Conservation (phyloP, 2,797 vertebrate species). For the Takifugu ocellatus region DNA sequence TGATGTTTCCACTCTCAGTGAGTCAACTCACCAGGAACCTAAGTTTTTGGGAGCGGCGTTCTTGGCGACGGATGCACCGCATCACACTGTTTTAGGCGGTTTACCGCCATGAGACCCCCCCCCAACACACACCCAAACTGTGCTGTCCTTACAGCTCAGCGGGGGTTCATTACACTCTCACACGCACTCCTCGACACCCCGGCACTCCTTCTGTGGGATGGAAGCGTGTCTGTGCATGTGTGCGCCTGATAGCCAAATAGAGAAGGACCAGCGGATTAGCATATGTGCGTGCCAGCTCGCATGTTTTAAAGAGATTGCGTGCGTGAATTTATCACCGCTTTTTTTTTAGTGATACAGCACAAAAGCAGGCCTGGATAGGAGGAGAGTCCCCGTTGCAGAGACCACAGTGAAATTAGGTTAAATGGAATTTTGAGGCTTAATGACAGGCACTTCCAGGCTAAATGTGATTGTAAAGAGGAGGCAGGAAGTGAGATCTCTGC, state of each 20-base stretch:
- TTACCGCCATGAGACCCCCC: not conserved
- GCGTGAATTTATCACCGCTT: constrained; percentile 9
- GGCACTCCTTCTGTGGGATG: constrained; percentile 27
- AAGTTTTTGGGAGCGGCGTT: too few relatives aligned
- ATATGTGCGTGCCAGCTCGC: constrained; percentile 25
- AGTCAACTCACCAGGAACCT: too few relatives aligned
- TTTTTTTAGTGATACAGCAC: constrained; percentile 18
- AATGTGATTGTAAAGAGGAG: constrained; percentile 14
- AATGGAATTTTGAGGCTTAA: constrained; percentile 20
- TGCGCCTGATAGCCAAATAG: constrained; percentile 10
- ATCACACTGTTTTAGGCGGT: constrained; percentile 13
- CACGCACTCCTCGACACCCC: constrained; percentile 28
- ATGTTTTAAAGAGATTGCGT: constrained; percentile 16
- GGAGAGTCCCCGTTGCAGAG: not conserved
- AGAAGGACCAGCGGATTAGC: constrained; percentile 21
- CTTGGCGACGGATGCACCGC: constrained; percentile 5
- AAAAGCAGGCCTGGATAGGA: constrained; percentile 6
- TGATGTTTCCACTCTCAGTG: too few relatives aligned
- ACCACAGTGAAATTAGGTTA: constrained; percentile 15
- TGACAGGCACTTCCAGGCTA: constrained; percentile 7
- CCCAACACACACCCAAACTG: constrained; percentile 7
- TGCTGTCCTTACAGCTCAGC: constrained; percentile 30
- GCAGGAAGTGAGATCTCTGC: not conserved
- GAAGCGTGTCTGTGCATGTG: constrained; percentile 13
- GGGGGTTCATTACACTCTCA: constrained; percentile 41